Base-by-base conservation (phyloP, 1,140 invertebrate genomes). In the Drosophila gunungcola region DNA sequence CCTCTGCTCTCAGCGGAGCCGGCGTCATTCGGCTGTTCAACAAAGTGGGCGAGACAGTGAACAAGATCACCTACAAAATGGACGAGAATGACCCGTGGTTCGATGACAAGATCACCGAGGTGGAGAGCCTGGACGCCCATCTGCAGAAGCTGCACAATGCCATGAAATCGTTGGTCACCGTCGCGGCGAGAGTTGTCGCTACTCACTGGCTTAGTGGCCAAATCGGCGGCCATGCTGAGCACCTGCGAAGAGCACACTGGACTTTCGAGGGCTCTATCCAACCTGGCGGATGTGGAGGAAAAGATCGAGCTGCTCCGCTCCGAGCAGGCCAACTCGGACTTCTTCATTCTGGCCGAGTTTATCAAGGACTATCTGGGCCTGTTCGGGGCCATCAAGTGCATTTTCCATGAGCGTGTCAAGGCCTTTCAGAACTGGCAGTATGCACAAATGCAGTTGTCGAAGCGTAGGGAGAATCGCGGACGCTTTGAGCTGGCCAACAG, bases 61-160 rank as follows among this genome's bases (percentile, higher is more conserved):
- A 98, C 91, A 99, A 99, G 93, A 99, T 99, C 62, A 98, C 98
- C 3, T 99, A 98, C 93, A 98, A 98, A 93, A 99, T 99, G 98
- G 98, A 99, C 92, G 99, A 99, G 94, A 97, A 96, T 83, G 99
- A 99, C 94, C 96, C 97, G 72, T 99, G 99, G 99, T 99, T 99
- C 93, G 98, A 99, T 92, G 98, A 99, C 91, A 98, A 98, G 90
- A 96, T 96, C 16, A 95, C 95, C 16, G 97, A 99, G 92, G 95
- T 99, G 56, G 98, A 99, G 84, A 96, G 96, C 46, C 93, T 99
- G 27, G 98, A 99, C 92, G 94, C 94, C 21, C 97, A 99, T 79
- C 93, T 99, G 32, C 94, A 97, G 41, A 97, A 98, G 80, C 93
- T 99, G 51, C 97, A 98, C 92, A 93, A 95, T 34, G 97, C 97